Evolutionary conservation across 2,113 vertebrate species (phyloP).

Genomic region (Talpa occidentalis): DNA sequence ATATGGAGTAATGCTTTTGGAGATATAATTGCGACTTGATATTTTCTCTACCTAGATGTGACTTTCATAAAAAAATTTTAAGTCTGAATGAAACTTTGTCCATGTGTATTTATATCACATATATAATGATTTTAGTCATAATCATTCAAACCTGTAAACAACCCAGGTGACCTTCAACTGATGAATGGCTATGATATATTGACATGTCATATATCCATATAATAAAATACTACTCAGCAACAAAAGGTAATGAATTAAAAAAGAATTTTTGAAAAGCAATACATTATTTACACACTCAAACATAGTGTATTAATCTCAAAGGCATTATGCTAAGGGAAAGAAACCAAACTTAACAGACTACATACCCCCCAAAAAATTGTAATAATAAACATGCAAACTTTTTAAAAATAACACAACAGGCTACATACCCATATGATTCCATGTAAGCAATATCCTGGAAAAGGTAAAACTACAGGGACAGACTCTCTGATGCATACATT

Average conservation of each 20-base stretch:
- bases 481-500: neutral
- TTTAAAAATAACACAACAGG: too few species aligned
- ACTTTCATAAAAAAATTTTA: constrained; percentile 37
- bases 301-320: neutral
- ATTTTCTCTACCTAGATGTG: neutral
- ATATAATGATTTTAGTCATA: neutral
- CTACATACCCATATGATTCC: neutral
- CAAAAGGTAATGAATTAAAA: neutral
- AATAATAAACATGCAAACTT: too few species aligned
- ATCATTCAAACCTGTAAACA: neutral
- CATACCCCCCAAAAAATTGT: neutral
- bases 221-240: neutral
- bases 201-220: neutral
- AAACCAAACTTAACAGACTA: neutral
- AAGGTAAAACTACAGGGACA: neutral
- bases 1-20: neutral
- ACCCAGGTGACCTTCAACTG: neutral
- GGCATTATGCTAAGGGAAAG: neutral
- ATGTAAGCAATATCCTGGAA: neutral
- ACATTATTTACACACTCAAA: neutral
- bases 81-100: neutral
- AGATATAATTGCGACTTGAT: neutral
- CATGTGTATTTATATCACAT: neutral
- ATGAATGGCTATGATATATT: neutral
- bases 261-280: neutral